Percentiles rank a stretch among this genome's conserved stretches.
phyloP scores from a whole-genome alignment of 2,797 vertebrate genomes.

The Chaenodraco wilsoni region DNA sequence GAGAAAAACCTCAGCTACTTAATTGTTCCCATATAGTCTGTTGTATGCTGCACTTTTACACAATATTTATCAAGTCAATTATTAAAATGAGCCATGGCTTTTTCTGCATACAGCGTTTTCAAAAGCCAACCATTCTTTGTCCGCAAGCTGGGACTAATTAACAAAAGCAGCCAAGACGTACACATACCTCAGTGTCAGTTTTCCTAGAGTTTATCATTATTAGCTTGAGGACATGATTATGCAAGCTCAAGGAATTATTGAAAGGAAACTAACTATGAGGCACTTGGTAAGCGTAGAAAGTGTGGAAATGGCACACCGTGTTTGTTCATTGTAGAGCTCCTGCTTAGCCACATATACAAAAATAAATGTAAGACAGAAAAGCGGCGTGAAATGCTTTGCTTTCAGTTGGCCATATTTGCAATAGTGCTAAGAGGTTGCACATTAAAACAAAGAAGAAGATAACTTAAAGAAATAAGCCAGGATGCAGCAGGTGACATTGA shows the following conservation, averaged over 20 bases:
- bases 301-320: constrained; percentile 39
- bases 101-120: constrained; percentile 4
- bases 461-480: constrained; percentile 18
- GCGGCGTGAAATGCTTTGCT: constrained; percentile 21
- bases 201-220: constrained; percentile 68
- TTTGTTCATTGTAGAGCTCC: constrained; percentile 22
- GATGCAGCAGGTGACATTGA: constrained; percentile 15
- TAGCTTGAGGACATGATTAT: constrained; percentile 68
- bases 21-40: background rate
- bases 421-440: background rate
- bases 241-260: constrained; percentile 55
- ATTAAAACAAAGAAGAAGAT: constrained; percentile 31
- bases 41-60: background rate
- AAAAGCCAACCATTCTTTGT: constrained; percentile 34
- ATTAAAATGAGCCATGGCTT: constrained; percentile 15
- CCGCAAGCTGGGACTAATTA: constrained; percentile 63
- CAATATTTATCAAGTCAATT: constrained; percentile 12
- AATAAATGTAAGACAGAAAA: constrained; percentile 5
- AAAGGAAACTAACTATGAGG: constrained; percentile 47
- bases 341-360: background rate
- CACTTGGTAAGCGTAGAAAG: constrained; percentile 40
- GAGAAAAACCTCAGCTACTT: background rate
- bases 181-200: constrained; percentile 59
- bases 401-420: constrained; percentile 18
- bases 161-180: constrained; percentile 48